Evolutionary conservation across 2,888 invertebrate genomes (phyloP), one percentile per base, ranked within the genome.

Genomic region (Cantharis flavilabris): DNA sequence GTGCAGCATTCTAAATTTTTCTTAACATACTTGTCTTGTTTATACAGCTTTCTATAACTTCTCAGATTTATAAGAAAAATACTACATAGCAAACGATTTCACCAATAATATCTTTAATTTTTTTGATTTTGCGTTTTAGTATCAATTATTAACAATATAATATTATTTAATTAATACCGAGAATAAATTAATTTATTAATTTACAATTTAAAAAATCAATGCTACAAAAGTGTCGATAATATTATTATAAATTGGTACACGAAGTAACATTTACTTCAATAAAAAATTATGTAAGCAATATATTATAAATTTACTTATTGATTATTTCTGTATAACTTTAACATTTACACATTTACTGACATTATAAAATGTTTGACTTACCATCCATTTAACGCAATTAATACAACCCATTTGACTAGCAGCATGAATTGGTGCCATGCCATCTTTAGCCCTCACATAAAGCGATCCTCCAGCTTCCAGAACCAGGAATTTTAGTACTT

Each of bases 381-480:
- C 96, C 95, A 97, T 95, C 95, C 96, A 97, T 88, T 96, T 94
- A 76, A 97, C 93, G 87, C 96, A 95, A 86, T 94, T 93, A 76
- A 96, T 89, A 84, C 96, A 95, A 20, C 96, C 96, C 91, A 95
- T 96, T 90, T 97, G 97, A 77, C 96, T 95, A 70, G 97, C 96
- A 10, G 96, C 96, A 88, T 97, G 97, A 77, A 97, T 92, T 72
- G 96, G 96, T 78, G 96, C 94, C 96, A 97, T 97, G 62, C 96
- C 97, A 89, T 97, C 97, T 85, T 95, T 92, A 65, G 96, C 96
- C 62, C 96, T 89, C 1, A 96, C 94, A 86, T 95, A 95, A 75
- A 96, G 89, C 28, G 95, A 92, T 0, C 96, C 96, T 4, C 95
- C 95, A 5, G 95, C 95, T 87, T 96, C 94, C 84, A 94, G 90